Evolutionary conservation across 2,888 invertebrate species (phyloP), one percentile per base, ranked within the genome.

Genomic region (Xestobium rufovillosum): DNA sequence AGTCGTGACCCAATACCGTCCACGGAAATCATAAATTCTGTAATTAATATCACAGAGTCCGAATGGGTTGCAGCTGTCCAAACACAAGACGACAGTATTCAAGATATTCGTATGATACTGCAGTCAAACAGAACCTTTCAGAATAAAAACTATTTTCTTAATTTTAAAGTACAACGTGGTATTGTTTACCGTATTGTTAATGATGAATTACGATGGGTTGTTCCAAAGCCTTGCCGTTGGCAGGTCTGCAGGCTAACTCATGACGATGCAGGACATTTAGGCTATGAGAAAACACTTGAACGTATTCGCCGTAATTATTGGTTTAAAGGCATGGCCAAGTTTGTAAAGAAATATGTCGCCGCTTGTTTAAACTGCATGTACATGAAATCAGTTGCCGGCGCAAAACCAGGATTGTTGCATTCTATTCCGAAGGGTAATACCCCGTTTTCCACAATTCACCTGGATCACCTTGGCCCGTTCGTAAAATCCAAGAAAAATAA

Each of bases 391-490:
- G 34, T 34, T 10, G 30, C 41, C 14, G 51, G 51, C 9, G 46
- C 45, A 15, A 50, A 41, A 29, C 48, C 51, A 36, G 64, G 64
- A 9, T 37, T 44, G 8, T 39, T 65, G 11, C 52, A 62, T 32
- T 53, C 60, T 1, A 65, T 66, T 9, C 52, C 52, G 4, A 64
- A 65, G 39, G 47, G 53, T 6, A 39, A 47, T 2, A 46, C 50
- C 3, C 62, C 61, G 0, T 62, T 66, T 28, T 55, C 62, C 36
- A 63, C 60, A 1, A 13, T 65, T 10, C 62, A 64, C 41, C 32
- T 63, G 1, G 64, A 65, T 42, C 63, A 65, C 36, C 36, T 64
- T 3, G 60, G 61, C 1, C 61, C 60, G 4, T 65, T 64, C 39
- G 49, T 55, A 4, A 50, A 42, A 8, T 57, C 52, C 27, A 50